Evolutionary conservation across 1,140 invertebrate genomes (phyloP), one percentile per base, ranked within the genome.

Genomic region (Orius laevigatus): DNA sequence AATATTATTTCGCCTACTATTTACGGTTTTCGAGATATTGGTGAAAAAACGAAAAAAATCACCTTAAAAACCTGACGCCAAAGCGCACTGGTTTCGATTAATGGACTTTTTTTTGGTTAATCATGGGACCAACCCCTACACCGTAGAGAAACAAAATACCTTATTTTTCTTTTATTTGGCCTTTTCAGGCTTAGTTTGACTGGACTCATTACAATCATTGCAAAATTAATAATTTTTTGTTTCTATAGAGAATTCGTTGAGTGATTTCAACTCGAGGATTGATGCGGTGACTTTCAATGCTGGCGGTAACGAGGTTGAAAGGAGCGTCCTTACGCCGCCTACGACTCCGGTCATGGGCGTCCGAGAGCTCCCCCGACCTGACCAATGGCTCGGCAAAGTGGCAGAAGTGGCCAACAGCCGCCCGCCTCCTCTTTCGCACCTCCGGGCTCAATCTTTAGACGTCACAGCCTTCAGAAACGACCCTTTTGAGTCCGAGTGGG

Each of bases 401-500:
- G 75, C 19, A 68, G 72, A 52, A 31, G 62, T 62, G 40, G 48
- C 57, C 45, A 36, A 39, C 54, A 43, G 18, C 48, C 50, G 40
- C 45, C 53, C 36, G 48, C 64, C 14, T 70, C 69, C 53, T 62
- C 71, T 36, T 66, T 68, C 12, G 63, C 70, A 77, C 18, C 61
- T 78, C 5, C 62, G 68, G 20, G 68, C 73, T 40, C 78, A 79
- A 57, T 75, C 79, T 8, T 69, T 72, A 49, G 66, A 68, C 39
- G n/a, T 31, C 11, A 63, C 62, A 16, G 54, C 49, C 11, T 51
- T 45, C 19, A 36, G 47, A 1, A 57, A 65, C 5, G 85, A 91
- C 68, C 85, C 85, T 0, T 89, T 89, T 59, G 83, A 89, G 62
- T 83, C 83, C 5, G 85, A 87, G 58, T 89, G 86, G 85, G 83